Evolutionary conservation across 2,888 invertebrate genomes (phyloP).

Genomic region (Plagiodera versicolora): DNA sequence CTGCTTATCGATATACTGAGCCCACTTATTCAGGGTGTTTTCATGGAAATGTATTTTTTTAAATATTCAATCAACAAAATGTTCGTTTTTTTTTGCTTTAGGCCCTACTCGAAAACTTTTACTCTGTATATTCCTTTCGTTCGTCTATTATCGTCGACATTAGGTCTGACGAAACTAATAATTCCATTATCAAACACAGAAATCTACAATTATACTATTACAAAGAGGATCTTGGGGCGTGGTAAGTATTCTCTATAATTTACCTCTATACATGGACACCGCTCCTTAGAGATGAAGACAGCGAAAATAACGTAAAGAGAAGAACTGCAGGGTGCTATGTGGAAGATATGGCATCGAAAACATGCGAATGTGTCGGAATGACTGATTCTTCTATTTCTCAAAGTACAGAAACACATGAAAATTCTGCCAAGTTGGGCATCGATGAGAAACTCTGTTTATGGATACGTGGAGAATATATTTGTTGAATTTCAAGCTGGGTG

Average conservation of each 20-base stretch:
- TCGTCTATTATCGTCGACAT: neutral
- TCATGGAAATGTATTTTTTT: too few relatives aligned
- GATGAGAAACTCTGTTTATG: too few relatives aligned
- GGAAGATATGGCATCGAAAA: conserved; percentile 17
- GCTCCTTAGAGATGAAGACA: conserved; percentile 19
- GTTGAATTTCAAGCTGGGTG: too few relatives aligned
- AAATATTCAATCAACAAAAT: too few relatives aligned
- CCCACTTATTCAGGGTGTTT: too few relatives aligned
- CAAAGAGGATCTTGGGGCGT: conserved; percentile 21
- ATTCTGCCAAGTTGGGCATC: neutral
- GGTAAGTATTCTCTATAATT: conserved; percentile 19
- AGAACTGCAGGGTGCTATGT: conserved; percentile 18
- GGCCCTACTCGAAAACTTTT: too few relatives aligned
- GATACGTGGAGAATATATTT: too few relatives aligned
- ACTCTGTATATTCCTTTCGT: too few relatives aligned
- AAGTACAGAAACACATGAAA: neutral
- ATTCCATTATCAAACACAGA: conserved; percentile 15
- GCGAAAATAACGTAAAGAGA: conserved; percentile 12
- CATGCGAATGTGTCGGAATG: neutral
- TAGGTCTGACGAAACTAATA: conserved; percentile 8
- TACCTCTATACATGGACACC: conserved; percentile 17
- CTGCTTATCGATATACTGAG: too few relatives aligned
- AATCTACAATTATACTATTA: conserved; percentile 17
- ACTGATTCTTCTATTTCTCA: neutral
- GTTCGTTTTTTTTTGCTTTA: too few relatives aligned